phyloP scores from a whole-genome alignment of 2,113 vertebrate species.

The Oostethus manadensis region DNA sequence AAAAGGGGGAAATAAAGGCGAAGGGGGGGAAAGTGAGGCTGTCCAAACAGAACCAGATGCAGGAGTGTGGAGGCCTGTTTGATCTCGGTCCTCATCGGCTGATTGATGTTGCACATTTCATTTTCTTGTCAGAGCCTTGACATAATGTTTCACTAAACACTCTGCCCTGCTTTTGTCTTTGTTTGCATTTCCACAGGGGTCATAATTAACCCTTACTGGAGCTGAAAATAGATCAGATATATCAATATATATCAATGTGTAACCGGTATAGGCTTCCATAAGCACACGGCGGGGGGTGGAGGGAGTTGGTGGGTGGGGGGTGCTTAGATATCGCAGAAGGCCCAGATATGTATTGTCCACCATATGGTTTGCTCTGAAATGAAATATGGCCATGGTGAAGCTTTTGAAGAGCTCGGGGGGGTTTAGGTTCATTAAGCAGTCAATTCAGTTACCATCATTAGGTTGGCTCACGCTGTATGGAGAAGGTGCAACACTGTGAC shows the following conservation, averaged over 20 bases:
- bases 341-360: slow-evolving; percentile 39
- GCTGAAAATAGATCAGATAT: slow-evolving; percentile 53
- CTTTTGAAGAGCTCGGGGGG: slow-evolving; percentile 49
- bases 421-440: slow-evolving; percentile 54
- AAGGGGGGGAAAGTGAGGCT: slow-evolving; percentile 40
- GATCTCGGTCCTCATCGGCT: slow-evolving; percentile 70
- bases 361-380: slow-evolving; percentile 51
- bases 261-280: slow-evolving; percentile 23
- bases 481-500: slow-evolving; percentile 36
- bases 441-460: slow-evolving; percentile 57
- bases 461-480: slow-evolving; percentile 14
- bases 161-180: slow-evolving; percentile 56
- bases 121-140: slow-evolving; percentile 76
- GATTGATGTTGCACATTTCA: slow-evolving; percentile 75
- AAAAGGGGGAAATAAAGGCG: slow-evolving; percentile 42
- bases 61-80: slow-evolving; percentile 71
- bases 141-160: slow-evolving; percentile 75
- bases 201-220: slow-evolving; percentile 60
- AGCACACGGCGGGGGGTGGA: slow-evolving; percentile 4
- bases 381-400: slow-evolving; percentile 42
- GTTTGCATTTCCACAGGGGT: slow-evolving; percentile 53
- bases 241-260: slow-evolving; percentile 39
- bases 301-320: no score
- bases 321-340: slow-evolving; percentile 54
- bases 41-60: slow-evolving; percentile 69